phyloP scores from a whole-genome alignment of 2,888 invertebrate genomes.

The Chloroclysta siterata region DNA sequence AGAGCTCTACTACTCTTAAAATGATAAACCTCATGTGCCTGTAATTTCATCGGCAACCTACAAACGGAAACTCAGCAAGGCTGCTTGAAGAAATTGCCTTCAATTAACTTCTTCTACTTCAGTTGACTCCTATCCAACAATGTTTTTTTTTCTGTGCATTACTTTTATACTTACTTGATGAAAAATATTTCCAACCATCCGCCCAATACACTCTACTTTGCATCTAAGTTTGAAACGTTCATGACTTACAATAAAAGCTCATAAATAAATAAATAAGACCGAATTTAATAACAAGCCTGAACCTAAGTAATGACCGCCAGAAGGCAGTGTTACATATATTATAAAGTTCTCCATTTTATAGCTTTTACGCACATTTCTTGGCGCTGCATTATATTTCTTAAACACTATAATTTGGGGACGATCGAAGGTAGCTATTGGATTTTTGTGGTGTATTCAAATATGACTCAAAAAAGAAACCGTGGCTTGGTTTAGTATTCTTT shows the following conservation, averaged over 20 bases:
- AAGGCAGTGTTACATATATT: conserved; percentile 81
- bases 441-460: conserved; percentile 65
- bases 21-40: too few species aligned
- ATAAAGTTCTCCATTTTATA: conserved; percentile 71
- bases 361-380: conserved; percentile 81
- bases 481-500: background rate
- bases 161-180: background rate
- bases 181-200: background rate
- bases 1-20: too few species aligned
- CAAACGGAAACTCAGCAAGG: too few species aligned
- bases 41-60: too few species aligned
- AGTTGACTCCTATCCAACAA: too few species aligned
- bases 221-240: conserved; percentile 26
- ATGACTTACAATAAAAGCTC: conserved; percentile 65
- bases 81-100: too few species aligned
- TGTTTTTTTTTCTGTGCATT: background rate
- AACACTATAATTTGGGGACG: conserved; percentile 80
- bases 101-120: too few species aligned
- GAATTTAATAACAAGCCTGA: conserved; percentile 81
- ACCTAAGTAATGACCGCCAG: conserved; percentile 81
- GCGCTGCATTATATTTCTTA: conserved; percentile 77
- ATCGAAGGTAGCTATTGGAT: conserved; percentile 58
- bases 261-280: conserved; percentile 83
- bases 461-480: conserved; percentile 13
- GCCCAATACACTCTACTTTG: too few species aligned